Evolutionary conservation across 1,140 invertebrate genomes (phyloP), one percentile per base, ranked within the genome.

Genomic region (Polypedilum pembai): DNA sequence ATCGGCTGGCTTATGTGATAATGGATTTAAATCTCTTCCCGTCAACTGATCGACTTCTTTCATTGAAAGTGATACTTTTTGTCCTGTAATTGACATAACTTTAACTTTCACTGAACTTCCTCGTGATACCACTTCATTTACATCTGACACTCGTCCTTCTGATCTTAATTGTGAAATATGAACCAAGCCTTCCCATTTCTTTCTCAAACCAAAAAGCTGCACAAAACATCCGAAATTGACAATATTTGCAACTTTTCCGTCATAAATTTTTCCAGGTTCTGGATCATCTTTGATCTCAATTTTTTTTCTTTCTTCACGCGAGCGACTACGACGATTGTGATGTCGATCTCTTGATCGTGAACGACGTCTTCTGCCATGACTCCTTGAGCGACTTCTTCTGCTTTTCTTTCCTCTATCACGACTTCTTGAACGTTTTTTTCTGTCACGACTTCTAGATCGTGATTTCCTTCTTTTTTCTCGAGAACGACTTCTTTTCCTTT

Each of bases 201-300:
- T 88, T 73, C 90, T 87, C 7, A 99, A 84, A 0, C 96, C 95
- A 80, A 98, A 95, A 7, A 99, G 83, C 82, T 96, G 94, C 0
- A 99, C 94, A 85, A 99, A 99, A 83, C 96, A 98, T 1, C 98
- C 98, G 85, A 99, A 99, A 41, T 93, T 89, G 40, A 98, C 94
- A 76, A 99, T 93, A 79, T 96, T 98, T 5, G 94, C 94, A 0
- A 99, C 94, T 84, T 95, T 92, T 0, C 96, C 98, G 77, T 88
- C 87, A 81, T 98, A 99, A 78, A 99, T 96, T 86, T 89, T 89
- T 20, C 88, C 88, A 8, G 86, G 83, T 74, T 88, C 85, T 1
- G 88, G 88, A 80, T 89, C 87, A 80, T 89, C 88, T 77, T 85
- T 85, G 75, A 89, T 80, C 74, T 88, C 84, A 33, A 86, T 83